phyloP scores from a whole-genome alignment of 2,888 invertebrate species.

The Chironomus riparius region DNA sequence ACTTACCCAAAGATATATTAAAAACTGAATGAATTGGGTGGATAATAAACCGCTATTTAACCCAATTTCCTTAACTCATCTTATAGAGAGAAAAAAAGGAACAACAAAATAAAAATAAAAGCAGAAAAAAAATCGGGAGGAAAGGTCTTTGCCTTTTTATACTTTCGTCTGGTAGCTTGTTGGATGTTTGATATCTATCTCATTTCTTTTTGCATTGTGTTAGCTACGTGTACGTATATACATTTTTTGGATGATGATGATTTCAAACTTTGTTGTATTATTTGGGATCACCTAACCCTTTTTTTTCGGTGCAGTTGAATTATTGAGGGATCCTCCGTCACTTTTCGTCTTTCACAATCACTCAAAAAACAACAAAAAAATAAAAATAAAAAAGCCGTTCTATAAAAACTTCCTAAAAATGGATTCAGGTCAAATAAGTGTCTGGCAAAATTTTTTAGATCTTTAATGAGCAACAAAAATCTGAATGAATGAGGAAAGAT shows the following conservation, averaged over 20 bases:
- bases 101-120: neutral
- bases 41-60: conserved; percentile 12
- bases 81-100: neutral
- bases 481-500: conserved; percentile 24
- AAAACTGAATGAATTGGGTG: neutral
- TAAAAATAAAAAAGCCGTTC: neutral
- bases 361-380: conserved; percentile 2
- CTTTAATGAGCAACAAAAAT: conserved; percentile 22
- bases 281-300: conserved; percentile 25
- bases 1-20: neutral
- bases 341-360: neutral
- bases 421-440: conserved; percentile 25
- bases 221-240: neutral
- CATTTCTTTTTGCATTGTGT: neutral
- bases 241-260: neutral
- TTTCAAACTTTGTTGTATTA: neutral
- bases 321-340: conserved; percentile 13
- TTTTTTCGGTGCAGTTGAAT: conserved; percentile 24
- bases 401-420: conserved; percentile 1
- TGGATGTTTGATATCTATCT: neutral
- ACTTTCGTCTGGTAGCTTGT: neutral
- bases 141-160: neutral
- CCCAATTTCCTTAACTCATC: conserved; percentile 6
- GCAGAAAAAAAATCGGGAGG: neutral
- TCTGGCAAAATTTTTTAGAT: conserved; percentile 20